Conservation (phyloP, 2,888 invertebrate species). For the Pocota personata region DNA sequence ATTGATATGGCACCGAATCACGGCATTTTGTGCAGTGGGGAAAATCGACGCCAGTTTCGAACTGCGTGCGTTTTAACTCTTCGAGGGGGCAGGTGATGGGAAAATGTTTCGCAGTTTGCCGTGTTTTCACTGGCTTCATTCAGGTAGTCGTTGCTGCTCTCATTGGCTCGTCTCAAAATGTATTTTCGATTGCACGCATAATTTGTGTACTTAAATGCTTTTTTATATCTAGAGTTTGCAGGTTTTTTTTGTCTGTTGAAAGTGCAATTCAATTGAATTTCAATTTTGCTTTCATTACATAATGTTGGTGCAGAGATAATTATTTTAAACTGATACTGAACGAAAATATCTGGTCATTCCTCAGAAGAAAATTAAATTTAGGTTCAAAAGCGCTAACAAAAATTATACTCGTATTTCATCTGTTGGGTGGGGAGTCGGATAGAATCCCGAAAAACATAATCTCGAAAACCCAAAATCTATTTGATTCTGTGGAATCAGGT, state of each 20-base stretch:
- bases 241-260: neutral
- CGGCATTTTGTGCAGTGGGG: slow-evolving; percentile 74
- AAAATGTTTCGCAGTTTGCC: slow-evolving; percentile 23
- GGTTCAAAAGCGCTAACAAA: too few relatives aligned
- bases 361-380: too few relatives aligned
- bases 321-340: neutral
- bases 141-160: slow-evolving; percentile 23
- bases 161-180: slow-evolving; percentile 29
- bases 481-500: too few relatives aligned
- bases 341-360: neutral
- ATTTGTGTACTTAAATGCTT: neutral
- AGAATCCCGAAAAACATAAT: too few relatives aligned
- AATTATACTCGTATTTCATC: too few relatives aligned
- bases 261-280: neutral
- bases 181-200: slow-evolving; percentile 59
- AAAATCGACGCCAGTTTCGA: slow-evolving; percentile 55
- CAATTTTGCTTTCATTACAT: neutral
- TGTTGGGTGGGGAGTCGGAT: too few relatives aligned
- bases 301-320: neutral
- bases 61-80: slow-evolving; percentile 54
- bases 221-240: neutral
- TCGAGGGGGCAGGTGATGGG: slow-evolving; percentile 7
- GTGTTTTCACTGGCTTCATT: slow-evolving; percentile 35
- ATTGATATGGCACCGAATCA: slow-evolving; percentile 78
- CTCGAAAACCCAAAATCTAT: too few relatives aligned